A percentile compares a stretch with the other conserved stretches of the same genome.
phyloP scores from a whole-genome alignment of 1,140 invertebrate species.

The Drosophila watanabei region DNA sequence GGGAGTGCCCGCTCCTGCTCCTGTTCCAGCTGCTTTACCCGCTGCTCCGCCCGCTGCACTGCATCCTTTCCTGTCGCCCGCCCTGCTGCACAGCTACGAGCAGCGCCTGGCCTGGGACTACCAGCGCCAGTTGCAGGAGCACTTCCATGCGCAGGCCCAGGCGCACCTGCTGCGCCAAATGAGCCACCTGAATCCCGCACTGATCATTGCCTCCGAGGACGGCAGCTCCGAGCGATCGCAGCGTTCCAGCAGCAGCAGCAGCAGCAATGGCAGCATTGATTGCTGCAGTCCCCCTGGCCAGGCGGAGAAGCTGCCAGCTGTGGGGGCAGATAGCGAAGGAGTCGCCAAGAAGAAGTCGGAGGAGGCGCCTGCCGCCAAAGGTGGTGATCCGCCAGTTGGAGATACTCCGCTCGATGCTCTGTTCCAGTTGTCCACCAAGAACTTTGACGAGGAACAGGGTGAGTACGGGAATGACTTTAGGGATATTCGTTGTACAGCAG shows the following conservation, averaged over 20 bases:
- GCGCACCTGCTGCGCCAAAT: conserved; percentile 75
- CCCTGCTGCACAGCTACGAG: conserved; percentile 83
- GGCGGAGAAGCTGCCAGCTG: conserved; percentile 64
- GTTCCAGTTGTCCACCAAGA: conserved; percentile 99
- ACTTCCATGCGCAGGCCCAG: conserved; percentile 82
- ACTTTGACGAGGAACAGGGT: conserved; percentile 93
- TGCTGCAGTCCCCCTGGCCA: conserved; percentile 88
- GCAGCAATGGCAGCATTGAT: conserved; percentile 87
- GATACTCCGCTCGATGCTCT: conserved; percentile 97
- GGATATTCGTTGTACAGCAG: neutral
- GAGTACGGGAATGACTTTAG: conserved; percentile 73
- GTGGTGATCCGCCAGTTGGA: conserved; percentile 78
- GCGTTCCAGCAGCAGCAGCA: conserved; percentile 86
- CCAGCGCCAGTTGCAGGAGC: conserved; percentile 87
- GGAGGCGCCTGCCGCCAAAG: conserved; percentile 41
- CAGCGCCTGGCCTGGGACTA: conserved; percentile 87
- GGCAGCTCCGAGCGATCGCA: conserved; percentile 86
- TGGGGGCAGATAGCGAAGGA: neutral
- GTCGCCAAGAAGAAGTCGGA: conserved; percentile 12
- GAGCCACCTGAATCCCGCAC: conserved; percentile 75
- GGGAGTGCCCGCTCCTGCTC: neutral
- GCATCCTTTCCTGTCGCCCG: conserved; percentile 80
- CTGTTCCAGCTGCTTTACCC: conserved; percentile 17
- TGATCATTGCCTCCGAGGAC: conserved; percentile 81
- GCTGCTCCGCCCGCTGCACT: conserved; percentile 37